A percentile compares a stretch with the other conserved stretches of the same genome.
Evolutionary conservation across 2,113 vertebrate species (phyloP).

Genomic region (Chiloscyllium plagiosum): DNA sequence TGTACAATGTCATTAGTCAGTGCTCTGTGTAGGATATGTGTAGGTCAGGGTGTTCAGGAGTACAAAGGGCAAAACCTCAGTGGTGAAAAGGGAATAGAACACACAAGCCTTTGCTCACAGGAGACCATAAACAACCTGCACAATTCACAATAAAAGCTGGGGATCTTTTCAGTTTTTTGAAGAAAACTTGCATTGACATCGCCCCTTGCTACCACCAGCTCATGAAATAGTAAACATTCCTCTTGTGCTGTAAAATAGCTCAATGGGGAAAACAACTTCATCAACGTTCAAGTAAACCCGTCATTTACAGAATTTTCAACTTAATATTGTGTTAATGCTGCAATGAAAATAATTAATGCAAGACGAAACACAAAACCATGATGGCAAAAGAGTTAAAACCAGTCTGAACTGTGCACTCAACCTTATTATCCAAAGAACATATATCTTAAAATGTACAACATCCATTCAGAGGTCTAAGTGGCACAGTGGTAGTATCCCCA

Average conservation of each 20-base stretch:
- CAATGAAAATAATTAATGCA: not conserved
- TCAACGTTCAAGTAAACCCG: not conserved
- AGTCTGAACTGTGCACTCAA: not conserved
- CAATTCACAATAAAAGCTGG: slow-evolving; percentile 2
- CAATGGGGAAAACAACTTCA: not conserved
- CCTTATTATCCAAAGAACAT: not conserved
- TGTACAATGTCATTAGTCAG: slow-evolving; percentile 43
- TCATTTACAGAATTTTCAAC: not conserved
- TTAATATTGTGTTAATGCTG: not conserved
- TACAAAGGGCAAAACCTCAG: slow-evolving; percentile 24
- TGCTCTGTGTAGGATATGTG: slow-evolving; percentile 29
- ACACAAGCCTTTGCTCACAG: not conserved
- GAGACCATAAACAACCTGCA: not conserved
- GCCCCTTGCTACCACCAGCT: not conserved
- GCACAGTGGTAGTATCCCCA: too few species aligned
- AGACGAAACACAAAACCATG: not conserved
- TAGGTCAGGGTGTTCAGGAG: slow-evolving; percentile 24
- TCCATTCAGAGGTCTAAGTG: not conserved
- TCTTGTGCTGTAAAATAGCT: not conserved
- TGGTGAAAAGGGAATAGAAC: slow-evolving; percentile 28
- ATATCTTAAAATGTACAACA: not conserved
- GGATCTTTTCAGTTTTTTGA: not conserved
- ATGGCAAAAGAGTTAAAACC: not conserved
- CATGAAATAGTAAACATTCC: not conserved
- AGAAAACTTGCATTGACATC: not conserved